Evolutionary conservation across 2,797 vertebrate species (phyloP), one percentile per base, ranked within the genome.

Genomic region (Lepus townsendii): DNA sequence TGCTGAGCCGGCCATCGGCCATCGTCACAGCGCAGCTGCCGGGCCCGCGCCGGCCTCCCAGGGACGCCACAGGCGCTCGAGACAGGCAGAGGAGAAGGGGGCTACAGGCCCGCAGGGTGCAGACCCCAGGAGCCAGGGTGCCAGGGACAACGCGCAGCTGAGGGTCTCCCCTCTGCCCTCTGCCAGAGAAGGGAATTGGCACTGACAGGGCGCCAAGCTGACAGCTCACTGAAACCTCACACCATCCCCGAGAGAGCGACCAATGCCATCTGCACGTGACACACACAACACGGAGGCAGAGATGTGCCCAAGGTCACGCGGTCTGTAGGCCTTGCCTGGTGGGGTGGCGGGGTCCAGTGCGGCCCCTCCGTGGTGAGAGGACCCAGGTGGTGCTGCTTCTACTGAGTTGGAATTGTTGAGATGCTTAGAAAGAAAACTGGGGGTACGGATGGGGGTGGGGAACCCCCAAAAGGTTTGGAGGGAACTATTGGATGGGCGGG

Each of bases 151-250:
- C 17, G 24, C 17, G 35, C 71, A 63, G 63, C 38, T 76, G 35
- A 66, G 52, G 79, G 30, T 26, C 42, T 47, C 19, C 35, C 20
- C n/a, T 35, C 85, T 60, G 93, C 30, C 84, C 84, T 86, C 76
- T 63, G 65, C 27, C 22, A 16, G 66, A 69, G 71, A 75, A 79
- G 77, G 52, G 73, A 82, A 84, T 60, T 12, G 16, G 60, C 24
- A 17, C 17, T 62, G 82, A 79, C 14, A 22, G 71, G n/a, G 73
- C 0, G 1, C 26, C 62, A n/a, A 62, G 73, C 32, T 68, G 20
- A 14, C 66, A 73, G 83, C 92, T 63, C 90, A 71, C 0, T 7
- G 32, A 76, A 96, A 88, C 32, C 88, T 94, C 88, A 30, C 54
- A 50, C 7, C 14, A 22, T 47, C 60, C 73, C 42, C 88, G 11